Conservation (phyloP, 1,140 invertebrate species). For the Adelges cooleyi region DNA sequence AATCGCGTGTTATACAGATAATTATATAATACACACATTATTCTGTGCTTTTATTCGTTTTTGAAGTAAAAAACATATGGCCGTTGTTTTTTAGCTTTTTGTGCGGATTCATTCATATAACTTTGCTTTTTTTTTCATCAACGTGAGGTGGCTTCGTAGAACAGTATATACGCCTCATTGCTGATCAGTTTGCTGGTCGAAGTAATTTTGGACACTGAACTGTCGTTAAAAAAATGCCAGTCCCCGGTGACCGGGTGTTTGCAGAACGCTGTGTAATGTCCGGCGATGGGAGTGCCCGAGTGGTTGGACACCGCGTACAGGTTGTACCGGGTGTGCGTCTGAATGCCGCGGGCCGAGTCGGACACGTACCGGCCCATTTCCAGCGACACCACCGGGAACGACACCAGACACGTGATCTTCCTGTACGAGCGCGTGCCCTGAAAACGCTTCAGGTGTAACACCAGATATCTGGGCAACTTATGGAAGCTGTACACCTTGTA, state of each 20-base stretch:
- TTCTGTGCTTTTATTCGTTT: no score
- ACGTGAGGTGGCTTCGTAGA: constrained; percentile 61
- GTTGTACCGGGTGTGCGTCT: constrained; percentile 54
- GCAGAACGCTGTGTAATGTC: constrained; percentile 76
- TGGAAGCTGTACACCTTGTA: constrained; percentile 89
- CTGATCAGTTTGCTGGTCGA: constrained; percentile 50
- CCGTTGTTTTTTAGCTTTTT: no score
- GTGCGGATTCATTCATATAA: no score
- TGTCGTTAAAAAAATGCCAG: constrained; percentile 92
- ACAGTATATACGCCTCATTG: constrained; percentile 82
- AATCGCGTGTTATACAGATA: no score
- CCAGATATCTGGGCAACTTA: constrained; percentile 82
- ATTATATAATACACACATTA: no score
- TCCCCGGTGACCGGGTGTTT: constrained; percentile 69
- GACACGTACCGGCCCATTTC: constrained; percentile 65
- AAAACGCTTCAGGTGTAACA: constrained; percentile 80
- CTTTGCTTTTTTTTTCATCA: no score
- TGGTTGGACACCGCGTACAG: constrained; percentile 82
- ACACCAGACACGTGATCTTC: constrained; percentile 72
- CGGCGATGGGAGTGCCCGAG: constrained; percentile 79
- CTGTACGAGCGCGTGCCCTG: constrained; percentile 74
- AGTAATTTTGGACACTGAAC: constrained; percentile 55
- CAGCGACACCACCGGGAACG: constrained; percentile 70
- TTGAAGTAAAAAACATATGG: no score
- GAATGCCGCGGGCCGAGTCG: constrained; percentile 40